These are phyloP conservation scores for Philypnodon macrostomus DNA, from an alignment of 2,797 vertebrate genomes.

Conservation along the genomic window DNA sequence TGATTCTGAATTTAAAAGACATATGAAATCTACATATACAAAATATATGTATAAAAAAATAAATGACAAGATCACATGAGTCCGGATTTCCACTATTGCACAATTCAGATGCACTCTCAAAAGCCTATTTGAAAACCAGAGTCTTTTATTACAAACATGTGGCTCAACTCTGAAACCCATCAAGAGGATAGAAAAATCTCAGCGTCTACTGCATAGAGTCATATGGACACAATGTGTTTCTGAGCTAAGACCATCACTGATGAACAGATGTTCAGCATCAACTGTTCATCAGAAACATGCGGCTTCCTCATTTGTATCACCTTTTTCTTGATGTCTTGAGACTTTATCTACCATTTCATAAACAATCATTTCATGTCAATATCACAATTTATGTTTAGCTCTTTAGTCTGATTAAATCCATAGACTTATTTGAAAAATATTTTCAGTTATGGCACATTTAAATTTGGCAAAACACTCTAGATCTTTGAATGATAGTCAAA, in stretches of 20 bases:
- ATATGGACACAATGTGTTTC: slow-evolving; percentile 50
- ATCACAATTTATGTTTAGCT: slow-evolving; percentile 10
- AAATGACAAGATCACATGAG: slow-evolving; percentile 76
- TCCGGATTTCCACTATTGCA: slow-evolving; percentile 76
- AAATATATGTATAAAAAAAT: slow-evolving; percentile 83
- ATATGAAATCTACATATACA: slow-evolving; percentile 74
- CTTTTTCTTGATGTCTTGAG: too few species aligned
- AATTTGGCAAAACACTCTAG: slow-evolving; percentile 66
- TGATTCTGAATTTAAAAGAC: slow-evolving; percentile 59
- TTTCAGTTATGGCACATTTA: slow-evolving; percentile 72
- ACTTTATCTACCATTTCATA: slow-evolving; percentile 21
- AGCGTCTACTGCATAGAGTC: slow-evolving; percentile 74
- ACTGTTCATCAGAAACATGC: too few species aligned
- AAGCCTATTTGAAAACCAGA: slow-evolving; percentile 49
- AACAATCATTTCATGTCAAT: slow-evolving; percentile 12
- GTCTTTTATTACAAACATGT: slow-evolving; percentile 41
- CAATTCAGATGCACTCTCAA: slow-evolving; percentile 69
- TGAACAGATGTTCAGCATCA: too few species aligned
- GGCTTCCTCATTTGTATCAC: too few species aligned
- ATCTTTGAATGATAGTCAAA: slow-evolving; percentile 55
- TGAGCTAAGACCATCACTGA: too few species aligned
- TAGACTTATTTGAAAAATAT: slow-evolving; percentile 60
- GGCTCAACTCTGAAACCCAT: slow-evolving; percentile 59
- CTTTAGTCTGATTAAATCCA: slow-evolving; percentile 42
- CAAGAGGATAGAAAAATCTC: slow-evolving; percentile 63